These are phyloP conservation scores for Channa argus DNA, from an alignment of 2,113 vertebrate genomes.

Conservation along the genomic window DNA sequence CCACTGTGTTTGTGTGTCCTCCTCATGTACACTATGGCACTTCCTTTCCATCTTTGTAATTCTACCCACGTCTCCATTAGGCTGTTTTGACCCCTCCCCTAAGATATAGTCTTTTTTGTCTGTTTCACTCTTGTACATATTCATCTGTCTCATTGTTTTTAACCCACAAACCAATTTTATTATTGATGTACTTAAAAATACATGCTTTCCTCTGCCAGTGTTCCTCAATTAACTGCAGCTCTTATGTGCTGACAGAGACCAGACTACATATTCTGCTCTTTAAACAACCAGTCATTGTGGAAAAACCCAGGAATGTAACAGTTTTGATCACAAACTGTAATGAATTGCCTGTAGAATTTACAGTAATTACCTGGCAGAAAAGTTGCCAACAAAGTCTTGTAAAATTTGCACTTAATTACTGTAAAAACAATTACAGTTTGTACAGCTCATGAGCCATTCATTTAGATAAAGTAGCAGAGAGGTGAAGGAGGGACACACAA, in stretches of 20 bases:
- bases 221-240: no score
- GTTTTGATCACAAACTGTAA: no score
- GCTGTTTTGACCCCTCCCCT: not conserved
- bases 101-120: not conserved
- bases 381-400: no score
- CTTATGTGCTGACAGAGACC: not conserved
- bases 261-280: not conserved
- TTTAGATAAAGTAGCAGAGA: not conserved
- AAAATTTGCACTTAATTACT: no score
- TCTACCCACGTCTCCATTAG: not conserved
- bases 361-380: no score
- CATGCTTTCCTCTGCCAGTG: not conserved
- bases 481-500: not conserved
- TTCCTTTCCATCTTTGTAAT: slow-evolving; percentile 6
- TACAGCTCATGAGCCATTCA: not conserved
- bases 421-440: no score
- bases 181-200: slow-evolving; percentile 32
- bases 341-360: no score
- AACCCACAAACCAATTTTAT: slow-evolving; percentile 10
- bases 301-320: not conserved
- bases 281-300: no score
- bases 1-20: not conserved
- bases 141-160: slow-evolving; percentile 28
- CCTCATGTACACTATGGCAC: not conserved
- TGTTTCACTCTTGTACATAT: not conserved